Evolutionary conservation across 2,888 invertebrate genomes (phyloP).

Genomic region (Therioaphis trifolii): DNA sequence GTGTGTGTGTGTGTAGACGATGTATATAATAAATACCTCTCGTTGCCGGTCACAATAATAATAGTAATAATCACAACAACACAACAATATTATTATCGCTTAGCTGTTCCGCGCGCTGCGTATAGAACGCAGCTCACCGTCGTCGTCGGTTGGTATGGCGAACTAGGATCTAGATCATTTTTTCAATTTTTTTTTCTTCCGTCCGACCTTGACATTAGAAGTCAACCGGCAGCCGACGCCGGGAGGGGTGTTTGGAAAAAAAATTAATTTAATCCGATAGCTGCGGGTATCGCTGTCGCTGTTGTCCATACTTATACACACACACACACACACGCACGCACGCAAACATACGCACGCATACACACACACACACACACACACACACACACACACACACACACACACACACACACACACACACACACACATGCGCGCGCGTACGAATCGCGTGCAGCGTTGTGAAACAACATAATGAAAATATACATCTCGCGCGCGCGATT

Average conservation of each 20-base stretch:
- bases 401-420: no score
- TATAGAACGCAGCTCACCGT: no score
- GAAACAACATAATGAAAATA: not conserved
- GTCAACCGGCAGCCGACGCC: not conserved
- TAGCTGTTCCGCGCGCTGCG: not conserved
- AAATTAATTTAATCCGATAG: conserved; percentile 17
- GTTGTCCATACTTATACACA: no score
- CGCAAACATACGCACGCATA: no score
- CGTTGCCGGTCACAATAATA: not conserved
- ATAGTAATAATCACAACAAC: not conserved
- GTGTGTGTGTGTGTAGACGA: not conserved
- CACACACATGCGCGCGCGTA: no score
- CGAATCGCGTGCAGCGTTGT: conserved; percentile 21
- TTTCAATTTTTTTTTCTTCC: conserved; percentile 14
- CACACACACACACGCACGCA: no score
- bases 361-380: no score
- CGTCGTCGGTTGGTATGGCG: no score
- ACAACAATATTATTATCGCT: no score
- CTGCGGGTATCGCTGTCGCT: not conserved
- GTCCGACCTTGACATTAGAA: conserved; percentile 39
- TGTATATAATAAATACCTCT: not conserved
- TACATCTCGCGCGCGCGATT: not conserved
- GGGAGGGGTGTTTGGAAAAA: conserved; percentile 32
- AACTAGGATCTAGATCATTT: conserved; percentile 33
- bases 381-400: no score